Evolutionary conservation across 2,113 vertebrate species (phyloP).

Genomic region (Hyla sarda): DNA sequence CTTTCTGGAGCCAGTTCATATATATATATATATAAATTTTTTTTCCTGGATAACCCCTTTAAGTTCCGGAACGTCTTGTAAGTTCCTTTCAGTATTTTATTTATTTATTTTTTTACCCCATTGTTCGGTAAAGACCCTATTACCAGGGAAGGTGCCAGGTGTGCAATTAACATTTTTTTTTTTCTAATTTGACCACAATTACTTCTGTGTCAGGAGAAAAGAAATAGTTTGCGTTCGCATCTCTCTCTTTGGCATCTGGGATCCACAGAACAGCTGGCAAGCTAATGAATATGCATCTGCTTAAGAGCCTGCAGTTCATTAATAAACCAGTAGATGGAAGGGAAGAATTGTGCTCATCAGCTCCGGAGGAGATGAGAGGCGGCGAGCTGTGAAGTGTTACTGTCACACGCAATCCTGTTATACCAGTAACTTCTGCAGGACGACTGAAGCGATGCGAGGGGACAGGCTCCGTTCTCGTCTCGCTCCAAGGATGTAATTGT

Average conservation of each 20-base stretch:
- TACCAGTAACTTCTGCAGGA: conserved; percentile 35
- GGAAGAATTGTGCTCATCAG: conserved; percentile 80
- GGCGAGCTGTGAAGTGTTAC: conserved; percentile 82
- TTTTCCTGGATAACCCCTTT: too few species aligned
- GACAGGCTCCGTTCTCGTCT: not conserved
- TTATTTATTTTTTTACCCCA: too few species aligned
- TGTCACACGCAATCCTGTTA: conserved; percentile 76
- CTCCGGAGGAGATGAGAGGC: conserved; percentile 76
- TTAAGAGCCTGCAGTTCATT: conserved; percentile 82
- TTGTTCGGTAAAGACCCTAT: conserved; percentile 3
- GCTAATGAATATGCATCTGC: conserved; percentile 89
- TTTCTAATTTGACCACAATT: conserved; percentile 80
- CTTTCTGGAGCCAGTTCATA: too few species aligned
- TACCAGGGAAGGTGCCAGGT: conserved; percentile 70
- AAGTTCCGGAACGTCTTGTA: not conserved
- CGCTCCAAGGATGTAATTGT: not conserved
- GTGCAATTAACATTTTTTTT: conserved; percentile 80
- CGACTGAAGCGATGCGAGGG: conserved; percentile 41
- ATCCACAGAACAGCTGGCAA: conserved; percentile 83
- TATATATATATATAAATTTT: too few species aligned
- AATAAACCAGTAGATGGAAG: conserved; percentile 84
- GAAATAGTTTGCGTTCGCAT: conserved; percentile 63
- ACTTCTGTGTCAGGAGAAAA: conserved; percentile 76
- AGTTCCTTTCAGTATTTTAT: conserved; percentile 1
- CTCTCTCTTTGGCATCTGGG: conserved; percentile 81